Evolutionary conservation across 2,113 vertebrate species (phyloP).

Genomic region (Forbesichthys papilliferus): DNA sequence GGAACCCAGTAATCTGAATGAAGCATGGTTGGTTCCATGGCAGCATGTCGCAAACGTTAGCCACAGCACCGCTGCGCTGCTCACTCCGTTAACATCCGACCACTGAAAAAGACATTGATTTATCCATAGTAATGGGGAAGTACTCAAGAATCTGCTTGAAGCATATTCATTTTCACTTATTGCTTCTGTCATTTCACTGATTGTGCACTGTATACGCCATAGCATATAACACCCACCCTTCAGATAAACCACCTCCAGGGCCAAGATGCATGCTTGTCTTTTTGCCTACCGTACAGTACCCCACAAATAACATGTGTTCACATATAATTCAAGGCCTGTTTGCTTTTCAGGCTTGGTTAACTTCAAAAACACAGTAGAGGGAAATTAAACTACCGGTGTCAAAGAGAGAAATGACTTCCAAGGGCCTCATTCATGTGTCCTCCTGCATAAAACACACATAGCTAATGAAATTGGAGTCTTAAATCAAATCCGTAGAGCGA

Average conservation of each 20-base stretch:
- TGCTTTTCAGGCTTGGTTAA: conserved; percentile 37
- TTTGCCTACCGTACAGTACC: conserved; percentile 19
- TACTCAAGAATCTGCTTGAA: conserved; percentile 70
- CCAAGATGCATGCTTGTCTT: conserved; percentile 8
- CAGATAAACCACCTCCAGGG: background rate
- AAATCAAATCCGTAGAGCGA: too few relatives aligned
- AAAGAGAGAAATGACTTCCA: too few relatives aligned
- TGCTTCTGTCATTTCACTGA: conserved; percentile 53
- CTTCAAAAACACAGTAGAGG: too few relatives aligned
- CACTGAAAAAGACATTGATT: conserved; percentile 51
- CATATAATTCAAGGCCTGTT: conserved; percentile 28
- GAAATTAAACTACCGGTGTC: too few relatives aligned
- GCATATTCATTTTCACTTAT: conserved; percentile 72
- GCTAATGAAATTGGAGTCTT: too few relatives aligned
- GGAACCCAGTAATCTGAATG: conserved; percentile 36
- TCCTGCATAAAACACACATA: too few relatives aligned
- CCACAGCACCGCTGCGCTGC: conserved; percentile 45
- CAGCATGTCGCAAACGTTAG: conserved; percentile 37
- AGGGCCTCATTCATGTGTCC: too few relatives aligned
- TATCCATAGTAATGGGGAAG: conserved; percentile 66
- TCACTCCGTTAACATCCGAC: conserved; percentile 53
- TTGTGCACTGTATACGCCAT: conserved; percentile 39
- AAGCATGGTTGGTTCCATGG: conserved; percentile 30
- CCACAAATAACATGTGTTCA: conserved; percentile 40
- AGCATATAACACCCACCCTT: conserved; percentile 24